Conservation (phyloP, 2,113 vertebrate species). For the Lates calcarifer region DNA sequence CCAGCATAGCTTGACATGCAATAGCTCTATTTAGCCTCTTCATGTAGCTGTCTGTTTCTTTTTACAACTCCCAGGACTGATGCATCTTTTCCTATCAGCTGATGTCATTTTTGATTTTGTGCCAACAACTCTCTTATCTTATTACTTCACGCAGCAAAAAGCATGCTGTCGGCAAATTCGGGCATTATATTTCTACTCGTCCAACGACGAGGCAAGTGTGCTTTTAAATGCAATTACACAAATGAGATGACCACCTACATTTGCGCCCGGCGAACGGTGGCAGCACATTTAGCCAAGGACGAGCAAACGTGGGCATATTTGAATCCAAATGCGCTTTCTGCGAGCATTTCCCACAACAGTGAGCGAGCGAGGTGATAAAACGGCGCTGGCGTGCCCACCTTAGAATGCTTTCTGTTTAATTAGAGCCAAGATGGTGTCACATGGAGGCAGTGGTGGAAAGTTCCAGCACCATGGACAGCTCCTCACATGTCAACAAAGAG, state of each 20-base stretch:
- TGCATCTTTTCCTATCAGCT: conserved; percentile 57
- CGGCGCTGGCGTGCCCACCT: conserved; percentile 17
- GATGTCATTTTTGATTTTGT: conserved; percentile 75
- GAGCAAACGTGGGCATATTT: conserved; percentile 36
- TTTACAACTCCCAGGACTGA: conserved; percentile 17
- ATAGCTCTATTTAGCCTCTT: conserved; percentile 28
- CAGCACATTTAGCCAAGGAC: conserved; percentile 48
- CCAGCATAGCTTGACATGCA: conserved; percentile 18
- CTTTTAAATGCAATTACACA: conserved; percentile 77
- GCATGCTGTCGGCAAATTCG: conserved; percentile 53
- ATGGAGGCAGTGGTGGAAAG: conserved; percentile 2
- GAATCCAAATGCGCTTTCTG: conserved; percentile 52
- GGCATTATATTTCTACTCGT: conserved; percentile 53
- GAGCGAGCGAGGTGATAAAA: conserved; percentile 55
- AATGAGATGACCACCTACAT: conserved; percentile 67
- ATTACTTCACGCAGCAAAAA: conserved; percentile 62
- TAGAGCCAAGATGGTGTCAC: conserved; percentile 35
- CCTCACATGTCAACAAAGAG: neutral
- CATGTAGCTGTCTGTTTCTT: conserved; percentile 23
- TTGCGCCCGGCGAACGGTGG: neutral
- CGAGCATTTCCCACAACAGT: conserved; percentile 34
- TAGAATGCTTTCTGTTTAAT: conserved; percentile 24
- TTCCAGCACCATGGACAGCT: conserved; percentile 60
- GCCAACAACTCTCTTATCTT: conserved; percentile 79
- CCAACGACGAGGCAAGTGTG: conserved; percentile 49